Base-by-base conservation (phyloP, 2,797 vertebrate species). In the Myiothlypis coronata region DNA sequence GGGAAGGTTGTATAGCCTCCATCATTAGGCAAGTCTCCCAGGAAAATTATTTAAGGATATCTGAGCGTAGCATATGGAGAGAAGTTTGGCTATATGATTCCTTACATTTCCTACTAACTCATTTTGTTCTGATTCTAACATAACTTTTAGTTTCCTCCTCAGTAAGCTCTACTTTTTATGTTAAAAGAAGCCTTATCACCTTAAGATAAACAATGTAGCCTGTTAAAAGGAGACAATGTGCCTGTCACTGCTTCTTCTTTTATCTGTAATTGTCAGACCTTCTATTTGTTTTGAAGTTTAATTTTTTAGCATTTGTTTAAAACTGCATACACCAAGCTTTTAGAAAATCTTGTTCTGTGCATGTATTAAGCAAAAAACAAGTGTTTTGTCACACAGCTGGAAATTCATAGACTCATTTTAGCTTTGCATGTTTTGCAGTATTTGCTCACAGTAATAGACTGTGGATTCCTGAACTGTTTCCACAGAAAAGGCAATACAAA, bases 381-480 rank as follows among this genome's bases (percentile, higher is more conserved):
- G 24, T 28, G 5, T 78, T 92, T 84, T 90, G 27, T 87, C 71
- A 83, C 56, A 77, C 60, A 94, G 87, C 24, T 91, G 72, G 60
- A 94, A 91, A 91, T 81, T 83, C 67, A 87, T 44, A 63, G 18
- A 41, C 21, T 82, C 28, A 49, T 80, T 93, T 94, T 49, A 75
- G 39, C 47, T 86, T 83, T 86, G 26, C 34, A 16, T 63, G 9
- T 72, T 88, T 94, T 86, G 14, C 28, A 83, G 24, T 78, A 86
- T 90, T 86, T 94, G 21, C 18, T 88, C 39, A 68, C 35, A 75
- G 3, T 56, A 87, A 80, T 44, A 77, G 26, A 55, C 30, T 46
- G 22, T 39, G 61, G 37, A 43, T 6, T 81, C 34, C 52, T 72
- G 26, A 37, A 47, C 26, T 61, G 8, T 79, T 87, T 90, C 61